phyloP scores from a whole-genome alignment of 2,797 vertebrate genomes.

The Pangasius djambal region DNA sequence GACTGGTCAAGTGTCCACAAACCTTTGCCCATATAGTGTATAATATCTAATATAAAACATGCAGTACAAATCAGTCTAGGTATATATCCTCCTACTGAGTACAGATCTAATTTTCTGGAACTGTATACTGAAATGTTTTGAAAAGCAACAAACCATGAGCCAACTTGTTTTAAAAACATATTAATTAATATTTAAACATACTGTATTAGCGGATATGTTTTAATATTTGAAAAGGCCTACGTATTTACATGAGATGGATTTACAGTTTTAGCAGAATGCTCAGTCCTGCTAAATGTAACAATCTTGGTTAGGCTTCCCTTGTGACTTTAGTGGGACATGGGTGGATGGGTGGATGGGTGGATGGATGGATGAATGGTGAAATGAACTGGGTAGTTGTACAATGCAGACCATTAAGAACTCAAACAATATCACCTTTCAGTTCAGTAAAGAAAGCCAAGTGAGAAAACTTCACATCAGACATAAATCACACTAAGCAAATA shows the following conservation, averaged over 20 bases:
- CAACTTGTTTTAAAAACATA: not conserved
- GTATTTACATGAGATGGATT: not conserved
- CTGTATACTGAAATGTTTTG: not conserved
- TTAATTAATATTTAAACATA: not conserved
- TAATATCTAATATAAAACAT: not conserved
- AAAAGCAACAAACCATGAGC: not conserved
- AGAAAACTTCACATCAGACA: slow-evolving; percentile 15
- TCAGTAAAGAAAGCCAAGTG: not conserved
- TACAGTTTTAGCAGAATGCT: not conserved
- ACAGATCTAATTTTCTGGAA: not conserved
- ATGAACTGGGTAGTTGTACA: not conserved
- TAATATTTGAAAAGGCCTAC: not conserved
- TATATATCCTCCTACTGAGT: not conserved
- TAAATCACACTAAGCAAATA: slow-evolving; percentile 1
- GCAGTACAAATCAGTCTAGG: not conserved
- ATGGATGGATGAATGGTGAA: not conserved
- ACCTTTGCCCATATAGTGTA: not conserved
- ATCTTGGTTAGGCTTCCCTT: not conserved
- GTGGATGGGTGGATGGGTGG: not conserved
- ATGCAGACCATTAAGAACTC: not conserved
- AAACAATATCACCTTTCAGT: not conserved
- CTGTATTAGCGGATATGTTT: too few relatives aligned
- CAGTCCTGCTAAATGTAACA: not conserved
- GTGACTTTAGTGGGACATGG: not conserved
- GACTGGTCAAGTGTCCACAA: not conserved